phyloP scores from a whole-genome alignment of 2,888 invertebrate genomes.

The Deroplatys truncata region DNA sequence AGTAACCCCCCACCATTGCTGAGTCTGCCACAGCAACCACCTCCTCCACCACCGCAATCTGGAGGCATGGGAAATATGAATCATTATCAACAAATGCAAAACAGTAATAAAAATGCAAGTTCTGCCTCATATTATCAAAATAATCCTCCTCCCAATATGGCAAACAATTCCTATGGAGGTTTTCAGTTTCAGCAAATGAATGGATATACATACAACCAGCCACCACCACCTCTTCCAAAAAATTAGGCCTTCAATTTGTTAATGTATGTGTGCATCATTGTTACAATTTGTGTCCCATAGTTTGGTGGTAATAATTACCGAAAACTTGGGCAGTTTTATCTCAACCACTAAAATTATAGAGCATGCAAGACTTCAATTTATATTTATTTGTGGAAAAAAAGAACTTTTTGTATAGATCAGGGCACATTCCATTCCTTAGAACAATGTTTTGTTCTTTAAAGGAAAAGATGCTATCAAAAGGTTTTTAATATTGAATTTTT shows the following conservation, averaged over 20 bases:
- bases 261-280: neutral
- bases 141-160: slow-evolving; percentile 6
- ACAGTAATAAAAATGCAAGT: neutral
- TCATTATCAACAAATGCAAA: neutral
- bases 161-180: neutral
- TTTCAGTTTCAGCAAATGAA: slow-evolving; percentile 15
- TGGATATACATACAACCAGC: slow-evolving; percentile 16
- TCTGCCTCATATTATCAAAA: neutral
- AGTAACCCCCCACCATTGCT: neutral
- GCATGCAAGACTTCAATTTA: neutral
- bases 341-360: neutral
- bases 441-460: neutral
- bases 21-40: slow-evolving; percentile 6
- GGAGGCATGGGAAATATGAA: neutral
- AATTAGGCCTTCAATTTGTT: neutral
- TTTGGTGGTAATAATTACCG: neutral
- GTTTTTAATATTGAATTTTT: neutral
- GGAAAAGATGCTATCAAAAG: too few species aligned
- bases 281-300: neutral
- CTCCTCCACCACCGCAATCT: slow-evolving; percentile 10
- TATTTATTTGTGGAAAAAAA: neutral
- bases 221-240: slow-evolving; percentile 19
- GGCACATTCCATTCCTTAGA: neutral
- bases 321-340: neutral
- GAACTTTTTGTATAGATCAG: neutral